phyloP scores from a whole-genome alignment of 2,797 vertebrate genomes.

The Sebastes ruberrimus region DNA sequence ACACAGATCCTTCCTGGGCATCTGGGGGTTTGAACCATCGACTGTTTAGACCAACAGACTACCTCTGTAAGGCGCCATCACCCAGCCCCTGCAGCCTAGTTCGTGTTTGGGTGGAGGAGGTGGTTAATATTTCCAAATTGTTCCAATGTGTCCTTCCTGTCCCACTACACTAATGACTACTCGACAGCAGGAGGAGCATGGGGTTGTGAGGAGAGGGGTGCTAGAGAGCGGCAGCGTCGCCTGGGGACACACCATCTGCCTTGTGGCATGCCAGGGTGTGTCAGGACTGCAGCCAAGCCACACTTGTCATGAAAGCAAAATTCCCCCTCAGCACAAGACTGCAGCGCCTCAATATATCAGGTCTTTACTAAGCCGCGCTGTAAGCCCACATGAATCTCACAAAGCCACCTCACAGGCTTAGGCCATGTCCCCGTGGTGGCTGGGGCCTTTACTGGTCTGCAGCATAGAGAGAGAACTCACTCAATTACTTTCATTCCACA shows the following conservation, averaged over 20 bases:
- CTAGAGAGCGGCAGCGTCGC: slow-evolving; percentile 36
- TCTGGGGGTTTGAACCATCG: neutral
- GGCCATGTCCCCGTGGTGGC: slow-evolving; percentile 37
- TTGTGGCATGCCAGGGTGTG: slow-evolving; percentile 76
- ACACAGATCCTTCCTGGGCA: slow-evolving; percentile 1
- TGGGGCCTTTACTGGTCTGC: slow-evolving; percentile 37
- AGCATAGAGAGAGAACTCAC: slow-evolving; percentile 39
- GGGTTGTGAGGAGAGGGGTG: slow-evolving; percentile 53
- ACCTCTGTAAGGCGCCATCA: neutral
- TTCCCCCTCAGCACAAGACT: slow-evolving; percentile 51
- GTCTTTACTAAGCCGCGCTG: slow-evolving; percentile 45
- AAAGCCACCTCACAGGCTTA: slow-evolving; percentile 51
- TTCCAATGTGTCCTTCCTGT: slow-evolving; percentile 56
- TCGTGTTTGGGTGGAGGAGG: slow-evolving; percentile 23
- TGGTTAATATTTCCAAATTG: slow-evolving; percentile 56
- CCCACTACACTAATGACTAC: slow-evolving; percentile 62
- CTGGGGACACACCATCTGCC: slow-evolving; percentile 81
- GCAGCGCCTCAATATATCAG: slow-evolving; percentile 51
- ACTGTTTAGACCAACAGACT: neutral
- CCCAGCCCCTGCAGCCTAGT: neutral
- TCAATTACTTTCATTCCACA: slow-evolving; percentile 58
- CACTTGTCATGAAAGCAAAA: slow-evolving; percentile 78
- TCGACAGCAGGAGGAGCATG: slow-evolving; percentile 63
- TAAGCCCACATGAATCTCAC: slow-evolving; percentile 52
- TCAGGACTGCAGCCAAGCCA: slow-evolving; percentile 76